These are phyloP conservation scores for Cryptocephalus primarius DNA, from an alignment of 2,888 invertebrate genomes.

Conservation along the genomic window DNA sequence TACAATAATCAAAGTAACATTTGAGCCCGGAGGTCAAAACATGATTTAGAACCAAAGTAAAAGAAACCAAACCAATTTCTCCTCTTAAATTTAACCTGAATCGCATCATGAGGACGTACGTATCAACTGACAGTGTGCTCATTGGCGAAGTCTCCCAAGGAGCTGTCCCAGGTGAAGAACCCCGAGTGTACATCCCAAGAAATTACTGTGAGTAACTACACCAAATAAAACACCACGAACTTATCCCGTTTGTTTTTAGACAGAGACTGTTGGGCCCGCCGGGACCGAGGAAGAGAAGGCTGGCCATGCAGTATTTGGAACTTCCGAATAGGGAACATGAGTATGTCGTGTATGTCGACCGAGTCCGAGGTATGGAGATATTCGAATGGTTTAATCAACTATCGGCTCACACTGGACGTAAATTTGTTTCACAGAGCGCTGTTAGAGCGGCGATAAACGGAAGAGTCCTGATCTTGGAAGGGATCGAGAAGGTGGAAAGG, in stretches of 20 bases:
- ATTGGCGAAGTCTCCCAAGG: too few relatives aligned
- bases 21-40: too few relatives aligned
- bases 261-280: constrained; percentile 74
- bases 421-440: constrained; percentile 57
- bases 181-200: too few relatives aligned
- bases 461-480: constrained; percentile 81
- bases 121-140: too few relatives aligned
- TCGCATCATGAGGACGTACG: too few relatives aligned
- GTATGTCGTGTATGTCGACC: constrained; percentile 81
- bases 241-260: constrained; percentile 34
- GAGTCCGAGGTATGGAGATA: constrained; percentile 69
- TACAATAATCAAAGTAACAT: too few relatives aligned
- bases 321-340: constrained; percentile 83
- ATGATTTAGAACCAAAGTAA: too few relatives aligned
- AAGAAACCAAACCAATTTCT: too few relatives aligned
- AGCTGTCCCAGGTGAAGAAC: too few relatives aligned
- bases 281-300: constrained; percentile 67
- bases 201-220: too few relatives aligned
- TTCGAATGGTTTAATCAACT: not conserved
- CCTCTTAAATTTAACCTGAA: too few relatives aligned
- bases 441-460: constrained; percentile 87
- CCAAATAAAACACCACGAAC: too few relatives aligned
- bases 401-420: not conserved
- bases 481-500: constrained; percentile 94
- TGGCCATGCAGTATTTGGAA: constrained; percentile 84